A percentile compares a stretch with the other conserved stretches of the same genome.
These are phyloP conservation scores for Stenolophus ochropezus DNA, from an alignment of 2,888 invertebrate species.

Conservation along the genomic window DNA sequence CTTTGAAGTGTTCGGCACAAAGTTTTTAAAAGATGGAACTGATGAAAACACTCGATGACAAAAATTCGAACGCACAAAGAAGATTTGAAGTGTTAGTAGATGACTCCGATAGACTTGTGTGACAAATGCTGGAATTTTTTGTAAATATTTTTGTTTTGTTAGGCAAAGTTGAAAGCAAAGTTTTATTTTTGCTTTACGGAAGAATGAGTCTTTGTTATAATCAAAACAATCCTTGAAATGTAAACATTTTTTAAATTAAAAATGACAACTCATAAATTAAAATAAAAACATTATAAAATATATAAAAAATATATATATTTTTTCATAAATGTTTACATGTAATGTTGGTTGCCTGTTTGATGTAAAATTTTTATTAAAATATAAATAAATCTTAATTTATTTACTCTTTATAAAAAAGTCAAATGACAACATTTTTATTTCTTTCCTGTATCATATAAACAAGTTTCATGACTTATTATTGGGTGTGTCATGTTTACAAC, in stretches of 20 bases:
- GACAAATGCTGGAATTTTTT: slow-evolving; percentile 13
- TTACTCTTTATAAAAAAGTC: no score
- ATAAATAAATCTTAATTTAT: no score
- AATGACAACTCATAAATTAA: no score
- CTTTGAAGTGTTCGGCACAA: slow-evolving; percentile 42
- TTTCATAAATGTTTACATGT: no score
- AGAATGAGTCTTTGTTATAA: not conserved
- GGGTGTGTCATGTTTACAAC: no score
- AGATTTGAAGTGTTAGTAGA: slow-evolving; percentile 23
- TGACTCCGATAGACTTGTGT: not conserved
- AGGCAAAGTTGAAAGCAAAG: not conserved
- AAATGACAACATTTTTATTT: no score
- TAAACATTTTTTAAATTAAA: not conserved
- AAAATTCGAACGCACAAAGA: slow-evolving; percentile 45
- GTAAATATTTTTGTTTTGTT: slow-evolving; percentile 28
- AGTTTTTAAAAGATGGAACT: slow-evolving; percentile 28
- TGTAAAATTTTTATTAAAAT: no score
- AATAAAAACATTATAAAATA: no score
- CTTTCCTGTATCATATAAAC: no score
- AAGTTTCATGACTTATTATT: no score
- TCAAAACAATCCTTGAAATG: not conserved
- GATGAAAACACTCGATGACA: slow-evolving; percentile 48
- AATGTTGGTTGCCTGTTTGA: no score
- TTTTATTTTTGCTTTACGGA: slow-evolving; percentile 15
- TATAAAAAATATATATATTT: no score